Base-by-base conservation (phyloP, 2,888 invertebrate species). In the Erebia ligea region DNA sequence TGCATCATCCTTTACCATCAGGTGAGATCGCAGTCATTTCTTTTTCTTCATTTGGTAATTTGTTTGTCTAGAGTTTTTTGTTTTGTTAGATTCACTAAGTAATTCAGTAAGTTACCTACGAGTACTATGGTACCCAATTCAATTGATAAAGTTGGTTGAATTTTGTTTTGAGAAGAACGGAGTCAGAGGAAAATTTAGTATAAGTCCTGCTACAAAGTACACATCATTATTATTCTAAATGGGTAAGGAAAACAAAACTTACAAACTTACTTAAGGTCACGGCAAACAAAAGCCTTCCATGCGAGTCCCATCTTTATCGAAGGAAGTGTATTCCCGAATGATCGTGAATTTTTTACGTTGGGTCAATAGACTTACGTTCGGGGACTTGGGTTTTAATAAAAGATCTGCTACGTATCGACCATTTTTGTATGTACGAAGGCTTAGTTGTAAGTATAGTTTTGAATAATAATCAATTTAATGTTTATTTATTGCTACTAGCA, bases 341-440 rank as follows among this genome's bases (percentile, higher is more conserved):
- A 67, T 65, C 58, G 68, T 70, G 68, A 67, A 61, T 73, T 73
- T 65, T 59, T 70, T 64, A 72, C 59, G 17, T 64, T 48, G 45
- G 52, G 45, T 61, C 66, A 61, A 65, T 65, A 65, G 59, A 68
- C 59, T 52, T 64, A 67, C 50, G 59, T 21, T 15, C n/a, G 42
- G 42, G 58, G 67, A 58, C 59, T 50, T 58, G 21, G 48, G 58
- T 67, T 67, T 67, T 67, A 67, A 67, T 67, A 67, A 67, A 67
- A 59, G 34, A 67, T 67, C 40, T 50, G 11, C 50, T 59, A 59
- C 67, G 25, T 67, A 56, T 17, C 42, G 58, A 66, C 34, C 42
- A 66, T 57, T 66, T 48, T 64, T 21, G 19, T 56, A 48, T 34
- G 34, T 58, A 25, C 58, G 48, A 48, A 34, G 25, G 45, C 13